Percentiles rank a stretch among this genome's conserved stretches.
These are phyloP conservation scores for Pseudomyrmex cubaensis DNA, from an alignment of 1,140 invertebrate species.

Conservation along the genomic window DNA sequence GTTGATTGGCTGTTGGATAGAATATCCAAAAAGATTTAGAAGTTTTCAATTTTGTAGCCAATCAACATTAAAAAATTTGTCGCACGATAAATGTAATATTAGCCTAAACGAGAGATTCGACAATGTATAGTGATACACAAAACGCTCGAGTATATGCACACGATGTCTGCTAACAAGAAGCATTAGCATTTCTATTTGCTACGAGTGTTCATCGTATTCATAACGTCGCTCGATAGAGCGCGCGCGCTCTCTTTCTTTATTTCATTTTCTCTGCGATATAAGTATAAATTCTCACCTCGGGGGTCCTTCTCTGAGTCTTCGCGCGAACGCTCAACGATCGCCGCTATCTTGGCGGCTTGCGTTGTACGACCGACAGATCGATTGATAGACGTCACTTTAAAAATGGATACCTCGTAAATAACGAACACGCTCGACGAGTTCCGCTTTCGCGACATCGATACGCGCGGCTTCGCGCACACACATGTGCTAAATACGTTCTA, in stretches of 20 bases:
- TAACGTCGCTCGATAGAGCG: background rate
- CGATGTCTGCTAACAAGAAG: background rate
- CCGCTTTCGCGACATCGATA: conserved; percentile 13
- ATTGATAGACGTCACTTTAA: background rate
- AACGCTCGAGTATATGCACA: background rate
- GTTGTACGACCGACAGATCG: background rate
- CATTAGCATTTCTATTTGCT: conserved; percentile 34
- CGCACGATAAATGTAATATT: too few species aligned
- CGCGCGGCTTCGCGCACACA: background rate
- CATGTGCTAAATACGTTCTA: background rate
- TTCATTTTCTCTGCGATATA: background rate
- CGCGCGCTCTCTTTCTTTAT: background rate
- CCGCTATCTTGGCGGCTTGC: background rate
- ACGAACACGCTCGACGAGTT: background rate
- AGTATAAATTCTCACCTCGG: background rate
- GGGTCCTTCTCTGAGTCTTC: background rate
- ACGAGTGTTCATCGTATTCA: background rate
- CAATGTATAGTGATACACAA: background rate
- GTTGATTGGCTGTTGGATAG: too few species aligned
- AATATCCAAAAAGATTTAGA: too few species aligned
- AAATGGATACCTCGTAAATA: background rate
- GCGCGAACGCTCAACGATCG: background rate
- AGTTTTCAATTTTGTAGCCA: too few species aligned
- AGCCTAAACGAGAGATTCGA: background rate
- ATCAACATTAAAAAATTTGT: too few species aligned